phyloP scores from a whole-genome alignment of 2,888 invertebrate genomes.

The Agapostemon virescens region DNA sequence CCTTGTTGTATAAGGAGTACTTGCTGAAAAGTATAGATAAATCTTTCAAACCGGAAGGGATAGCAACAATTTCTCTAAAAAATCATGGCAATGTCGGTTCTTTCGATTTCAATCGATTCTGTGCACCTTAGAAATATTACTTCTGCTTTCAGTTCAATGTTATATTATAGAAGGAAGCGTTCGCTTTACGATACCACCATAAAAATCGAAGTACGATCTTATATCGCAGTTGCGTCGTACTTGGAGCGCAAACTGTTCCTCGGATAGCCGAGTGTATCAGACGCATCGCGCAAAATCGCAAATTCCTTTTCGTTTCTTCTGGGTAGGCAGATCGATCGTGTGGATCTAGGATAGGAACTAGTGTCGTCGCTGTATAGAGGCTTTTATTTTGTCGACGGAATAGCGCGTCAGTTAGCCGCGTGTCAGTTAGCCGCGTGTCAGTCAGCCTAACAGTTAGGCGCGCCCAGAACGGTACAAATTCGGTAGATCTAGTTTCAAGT shows the following conservation, averaged over 20 bases:
- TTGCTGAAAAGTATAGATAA: neutral
- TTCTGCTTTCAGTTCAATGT: too few relatives aligned
- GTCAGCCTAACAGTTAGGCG: conserved; percentile 1
- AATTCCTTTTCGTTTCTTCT: neutral
- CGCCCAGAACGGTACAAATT: conserved; percentile 37
- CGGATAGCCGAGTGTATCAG: neutral
- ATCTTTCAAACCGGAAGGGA: too few relatives aligned
- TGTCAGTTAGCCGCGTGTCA: too few relatives aligned
- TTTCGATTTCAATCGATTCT: too few relatives aligned
- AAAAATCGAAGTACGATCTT: neutral
- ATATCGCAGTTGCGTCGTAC: neutral
- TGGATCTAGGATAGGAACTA: neutral
- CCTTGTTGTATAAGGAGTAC: neutral
- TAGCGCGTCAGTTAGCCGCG: neutral
- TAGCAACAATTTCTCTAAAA: too few relatives aligned
- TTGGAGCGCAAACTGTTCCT: neutral
- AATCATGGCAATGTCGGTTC: too few relatives aligned
- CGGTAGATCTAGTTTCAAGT: conserved; percentile 8
- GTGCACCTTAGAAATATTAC: too few relatives aligned
- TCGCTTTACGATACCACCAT: neutral
- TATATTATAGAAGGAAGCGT: neutral
- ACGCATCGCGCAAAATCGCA: neutral
- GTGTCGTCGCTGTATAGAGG: neutral
- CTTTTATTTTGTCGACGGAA: conserved; percentile 14
- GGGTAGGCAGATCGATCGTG: neutral